Evolutionary conservation across 2,888 invertebrate genomes (phyloP).

Genomic region (Flabesymbios commensalis): DNA sequence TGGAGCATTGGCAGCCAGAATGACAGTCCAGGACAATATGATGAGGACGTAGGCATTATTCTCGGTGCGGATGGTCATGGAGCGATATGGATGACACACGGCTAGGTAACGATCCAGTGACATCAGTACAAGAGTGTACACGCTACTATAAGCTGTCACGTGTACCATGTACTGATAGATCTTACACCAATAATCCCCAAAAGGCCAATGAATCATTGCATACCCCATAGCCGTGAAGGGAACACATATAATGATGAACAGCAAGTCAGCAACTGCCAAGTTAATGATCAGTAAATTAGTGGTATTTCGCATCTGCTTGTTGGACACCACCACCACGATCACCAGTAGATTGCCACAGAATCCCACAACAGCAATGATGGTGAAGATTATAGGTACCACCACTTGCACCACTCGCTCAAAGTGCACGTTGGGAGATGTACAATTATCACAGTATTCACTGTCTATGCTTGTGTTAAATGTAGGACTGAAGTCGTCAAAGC

Average conservation of each 20-base stretch:
- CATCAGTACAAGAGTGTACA: constrained; percentile 92
- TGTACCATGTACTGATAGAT: constrained; percentile 88
- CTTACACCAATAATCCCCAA: constrained; percentile 88
- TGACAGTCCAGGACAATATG: constrained; percentile 9
- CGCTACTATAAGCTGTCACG: constrained; percentile 89
- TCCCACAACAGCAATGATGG: constrained; percentile 84
- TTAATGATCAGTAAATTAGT: constrained; percentile 91
- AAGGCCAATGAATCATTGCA: constrained; percentile 84
- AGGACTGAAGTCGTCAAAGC: too few relatives aligned
- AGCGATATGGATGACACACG: constrained; percentile 88
- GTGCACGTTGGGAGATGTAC: too few relatives aligned
- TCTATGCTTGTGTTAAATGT: too few relatives aligned
- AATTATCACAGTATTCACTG: too few relatives aligned
- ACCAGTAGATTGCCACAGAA: constrained; percentile 86
- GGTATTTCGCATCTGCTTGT: constrained; percentile 89
- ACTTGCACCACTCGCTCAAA: constrained; percentile 36
- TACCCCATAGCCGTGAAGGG: constrained; percentile 92
- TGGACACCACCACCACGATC: constrained; percentile 83
- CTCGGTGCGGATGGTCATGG: constrained; percentile 66
- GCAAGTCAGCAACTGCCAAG: constrained; percentile 84
- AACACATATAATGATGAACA: constrained; percentile 91
- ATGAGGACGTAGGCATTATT: constrained; percentile 19
- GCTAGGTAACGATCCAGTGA: constrained; percentile 88
- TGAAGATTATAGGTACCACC: constrained; percentile 71
- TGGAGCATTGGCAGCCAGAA: constrained; percentile 12